Evolutionary conservation across 2,888 invertebrate species (phyloP).

Genomic region (Drosophila tripunctata): DNA sequence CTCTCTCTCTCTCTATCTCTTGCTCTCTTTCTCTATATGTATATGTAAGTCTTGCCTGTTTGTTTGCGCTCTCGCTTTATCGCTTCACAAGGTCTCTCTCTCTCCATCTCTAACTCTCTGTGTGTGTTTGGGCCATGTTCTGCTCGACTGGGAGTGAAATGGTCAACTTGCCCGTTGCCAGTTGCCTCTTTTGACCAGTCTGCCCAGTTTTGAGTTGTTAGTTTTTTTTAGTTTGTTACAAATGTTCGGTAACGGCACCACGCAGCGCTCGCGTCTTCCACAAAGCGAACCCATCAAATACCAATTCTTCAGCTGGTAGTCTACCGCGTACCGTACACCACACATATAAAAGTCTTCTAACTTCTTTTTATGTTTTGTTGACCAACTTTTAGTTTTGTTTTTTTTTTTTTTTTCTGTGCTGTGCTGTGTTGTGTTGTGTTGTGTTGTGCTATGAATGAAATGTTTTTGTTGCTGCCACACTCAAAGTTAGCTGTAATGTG

Average conservation of each 20-base stretch:
- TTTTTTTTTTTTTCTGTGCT: slow-evolving; percentile 10
- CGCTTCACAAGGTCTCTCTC: too few species aligned
- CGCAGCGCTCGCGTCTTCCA: slow-evolving; percentile 52
- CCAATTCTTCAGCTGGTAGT: slow-evolving; percentile 34
- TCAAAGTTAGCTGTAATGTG: slow-evolving; percentile 42
- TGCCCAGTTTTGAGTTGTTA: slow-evolving; percentile 52
- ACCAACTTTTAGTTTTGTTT: slow-evolving; percentile 48
- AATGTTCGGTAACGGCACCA: slow-evolving; percentile 76
- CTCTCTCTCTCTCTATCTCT: background rate
- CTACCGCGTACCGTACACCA: too few species aligned
- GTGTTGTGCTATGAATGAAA: slow-evolving; percentile 34
- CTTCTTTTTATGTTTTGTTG: slow-evolving; percentile 30
- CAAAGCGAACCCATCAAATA: slow-evolving; percentile 23
- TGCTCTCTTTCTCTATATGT: background rate
- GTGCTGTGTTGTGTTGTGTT: slow-evolving; percentile 23
- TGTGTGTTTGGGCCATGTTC: slow-evolving; percentile 34
- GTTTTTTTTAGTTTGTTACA: slow-evolving; percentile 64
- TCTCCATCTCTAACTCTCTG: background rate
- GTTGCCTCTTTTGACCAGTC: slow-evolving; percentile 56
- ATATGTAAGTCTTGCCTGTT: background rate
- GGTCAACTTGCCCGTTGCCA: slow-evolving; percentile 73
- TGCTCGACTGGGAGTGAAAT: slow-evolving; percentile 70
- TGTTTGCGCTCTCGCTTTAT: slow-evolving; percentile 4
- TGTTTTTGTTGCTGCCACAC: slow-evolving; percentile 43
- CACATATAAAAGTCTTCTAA: too few species aligned